phyloP scores from a whole-genome alignment of 2,888 invertebrate genomes.

The Caenorhabditis japonica region DNA sequence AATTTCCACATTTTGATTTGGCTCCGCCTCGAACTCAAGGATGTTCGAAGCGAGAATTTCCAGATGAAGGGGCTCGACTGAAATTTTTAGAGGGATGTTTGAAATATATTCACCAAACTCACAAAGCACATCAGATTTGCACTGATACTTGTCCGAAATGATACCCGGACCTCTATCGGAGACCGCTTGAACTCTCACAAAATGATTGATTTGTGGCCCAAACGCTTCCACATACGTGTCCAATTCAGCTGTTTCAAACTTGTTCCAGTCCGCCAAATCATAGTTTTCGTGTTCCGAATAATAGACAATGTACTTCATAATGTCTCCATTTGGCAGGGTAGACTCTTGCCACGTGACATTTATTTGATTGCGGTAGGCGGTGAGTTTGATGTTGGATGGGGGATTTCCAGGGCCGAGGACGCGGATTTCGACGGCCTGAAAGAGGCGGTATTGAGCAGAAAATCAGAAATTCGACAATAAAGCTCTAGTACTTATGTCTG shows the following conservation, averaged over 20 bases:
- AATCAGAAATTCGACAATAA: background rate
- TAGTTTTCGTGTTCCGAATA: slow-evolving; percentile 48
- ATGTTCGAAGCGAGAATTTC: slow-evolving; percentile 41
- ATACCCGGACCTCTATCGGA: slow-evolving; percentile 57
- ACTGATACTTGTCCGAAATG: slow-evolving; percentile 50
- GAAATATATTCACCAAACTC: slow-evolving; percentile 8
- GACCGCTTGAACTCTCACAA: slow-evolving; percentile 55
- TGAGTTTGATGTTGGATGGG: slow-evolving; percentile 49
- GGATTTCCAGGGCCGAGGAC: slow-evolving; percentile 50
- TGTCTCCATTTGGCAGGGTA: slow-evolving; percentile 59
- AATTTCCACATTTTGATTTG: slow-evolving; percentile 53
- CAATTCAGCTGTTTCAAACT: slow-evolving; percentile 52
- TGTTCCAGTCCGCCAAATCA: slow-evolving; percentile 59
- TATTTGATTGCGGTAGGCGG: slow-evolving; percentile 58
- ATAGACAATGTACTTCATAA: slow-evolving; percentile 62
- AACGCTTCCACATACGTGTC: slow-evolving; percentile 32
- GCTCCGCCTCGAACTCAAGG: slow-evolving; percentile 50
- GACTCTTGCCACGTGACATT: slow-evolving; percentile 60
- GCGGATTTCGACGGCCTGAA: slow-evolving; percentile 39
- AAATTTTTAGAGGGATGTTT: background rate
- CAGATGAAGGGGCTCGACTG: slow-evolving; percentile 52
- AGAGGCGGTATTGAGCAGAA: background rate
- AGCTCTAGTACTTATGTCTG: background rate
- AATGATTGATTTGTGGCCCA: slow-evolving; percentile 35
- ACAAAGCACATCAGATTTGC: slow-evolving; percentile 54